phyloP scores from a whole-genome alignment of 2,888 invertebrate genomes.

The Xanthostigma xanthostigma region DNA sequence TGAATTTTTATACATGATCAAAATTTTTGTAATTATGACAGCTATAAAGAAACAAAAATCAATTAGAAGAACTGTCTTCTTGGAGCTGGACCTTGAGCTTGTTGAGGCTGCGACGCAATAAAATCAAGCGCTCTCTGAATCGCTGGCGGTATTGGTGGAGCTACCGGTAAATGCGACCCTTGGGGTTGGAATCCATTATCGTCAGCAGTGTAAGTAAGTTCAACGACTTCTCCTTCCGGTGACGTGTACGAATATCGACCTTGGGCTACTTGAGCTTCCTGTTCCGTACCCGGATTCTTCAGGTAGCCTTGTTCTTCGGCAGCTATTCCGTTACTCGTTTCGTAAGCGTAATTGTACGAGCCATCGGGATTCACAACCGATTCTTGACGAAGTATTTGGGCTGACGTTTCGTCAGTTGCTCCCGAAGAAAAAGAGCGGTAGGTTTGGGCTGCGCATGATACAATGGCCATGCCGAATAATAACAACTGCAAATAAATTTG shows the following conservation, averaged over 20 bases:
- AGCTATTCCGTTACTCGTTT: constrained; percentile 41
- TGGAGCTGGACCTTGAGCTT: neutral
- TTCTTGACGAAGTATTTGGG: constrained; percentile 15
- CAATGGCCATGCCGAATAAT: constrained; percentile 14
- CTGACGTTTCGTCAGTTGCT: too few relatives aligned
- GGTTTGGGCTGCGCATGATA: constrained; percentile 11
- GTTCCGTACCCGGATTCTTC: constrained; percentile 36
- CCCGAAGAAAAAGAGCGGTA: too few relatives aligned
- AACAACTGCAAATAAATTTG: neutral
- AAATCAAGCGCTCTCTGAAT: constrained; percentile 31
- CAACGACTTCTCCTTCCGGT: constrained; percentile 7
- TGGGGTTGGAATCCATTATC: constrained; percentile 30
- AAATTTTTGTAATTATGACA: too few relatives aligned
- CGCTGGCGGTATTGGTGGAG: constrained; percentile 31
- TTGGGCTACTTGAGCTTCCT: constrained; percentile 36
- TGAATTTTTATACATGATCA: too few relatives aligned
- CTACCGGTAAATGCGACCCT: constrained; percentile 32
- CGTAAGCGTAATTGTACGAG: constrained; percentile 28
- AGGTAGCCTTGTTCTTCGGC: constrained; percentile 42
- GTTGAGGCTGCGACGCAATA: constrained; percentile 21
- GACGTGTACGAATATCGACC: constrained; percentile 8
- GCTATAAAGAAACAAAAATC: too few relatives aligned
- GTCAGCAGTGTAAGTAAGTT: constrained; percentile 31
- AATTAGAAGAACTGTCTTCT: too few relatives aligned
- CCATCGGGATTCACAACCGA: constrained; percentile 33